Percentiles rank a stretch among this genome's conserved stretches.
Evolutionary conservation across 2,797 vertebrate genomes (phyloP).

Genomic region (Cyclopterus lumpus): DNA sequence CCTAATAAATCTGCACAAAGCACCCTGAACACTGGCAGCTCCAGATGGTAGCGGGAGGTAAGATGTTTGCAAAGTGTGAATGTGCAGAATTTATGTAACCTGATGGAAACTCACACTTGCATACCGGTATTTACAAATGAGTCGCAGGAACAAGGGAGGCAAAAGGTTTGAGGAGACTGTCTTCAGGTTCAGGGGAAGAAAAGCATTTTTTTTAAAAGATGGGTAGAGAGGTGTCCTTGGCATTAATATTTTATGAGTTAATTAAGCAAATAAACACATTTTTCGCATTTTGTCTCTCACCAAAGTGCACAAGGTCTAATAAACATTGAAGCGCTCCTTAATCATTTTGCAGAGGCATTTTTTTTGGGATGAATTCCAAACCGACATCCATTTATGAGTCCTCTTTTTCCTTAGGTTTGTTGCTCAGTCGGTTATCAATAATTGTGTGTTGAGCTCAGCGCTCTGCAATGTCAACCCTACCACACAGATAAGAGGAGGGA

Average conservation of each 20-base stretch:
- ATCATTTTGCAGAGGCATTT: not conserved
- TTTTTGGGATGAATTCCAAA: not conserved
- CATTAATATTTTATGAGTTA: too few species aligned
- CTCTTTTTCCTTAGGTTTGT: not conserved
- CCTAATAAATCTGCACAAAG: slow-evolving; percentile 19
- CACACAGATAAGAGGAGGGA: not conserved
- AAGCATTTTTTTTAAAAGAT: not conserved
- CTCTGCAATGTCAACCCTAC: not conserved
- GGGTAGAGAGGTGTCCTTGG: not conserved
- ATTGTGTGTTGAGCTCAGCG: not conserved
- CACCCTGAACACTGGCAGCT: slow-evolving; percentile 14
- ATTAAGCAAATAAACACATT: not conserved
- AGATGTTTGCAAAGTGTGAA: slow-evolving; percentile 25
- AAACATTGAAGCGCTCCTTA: not conserved
- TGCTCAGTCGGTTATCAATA: not conserved
- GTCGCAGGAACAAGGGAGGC: not conserved
- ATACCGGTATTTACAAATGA: slow-evolving; percentile 1
- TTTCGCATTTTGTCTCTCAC: not conserved
- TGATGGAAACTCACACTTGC: not conserved
- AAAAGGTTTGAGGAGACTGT: not conserved
- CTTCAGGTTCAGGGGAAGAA: not conserved
- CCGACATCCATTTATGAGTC: not conserved
- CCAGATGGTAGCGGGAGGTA: slow-evolving; percentile 25
- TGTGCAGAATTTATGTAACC: slow-evolving; percentile 21
- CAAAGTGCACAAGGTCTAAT: not conserved